Base-by-base conservation (phyloP, 2,797 vertebrate species). In the Taenioides sp. region DNA sequence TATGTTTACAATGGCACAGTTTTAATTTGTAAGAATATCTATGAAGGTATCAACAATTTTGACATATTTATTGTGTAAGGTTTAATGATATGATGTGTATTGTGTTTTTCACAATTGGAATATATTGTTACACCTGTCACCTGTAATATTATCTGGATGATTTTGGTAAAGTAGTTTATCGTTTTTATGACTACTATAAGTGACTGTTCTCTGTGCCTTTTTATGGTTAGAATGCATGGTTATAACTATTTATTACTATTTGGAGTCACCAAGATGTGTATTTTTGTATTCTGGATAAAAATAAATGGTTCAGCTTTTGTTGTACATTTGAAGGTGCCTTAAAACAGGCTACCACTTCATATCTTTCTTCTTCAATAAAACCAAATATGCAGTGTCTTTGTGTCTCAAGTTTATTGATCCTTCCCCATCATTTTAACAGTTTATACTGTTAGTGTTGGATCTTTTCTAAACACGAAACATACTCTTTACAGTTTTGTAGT, bases 151-250 rank as follows among this genome's bases (percentile, higher is more conserved):
- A 95, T 96, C 94, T 95, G 95, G 94, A 94, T 96, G 95, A 95
- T 98, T 65, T 97, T 96, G 95, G 95, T 97, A 96, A 97, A 94
- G 94, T 97, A 97, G 95, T 94, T 96, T 94, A 95, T 96, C 88
- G 95, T 96, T 98, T 97, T 94, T 96, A 97, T 97, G 96, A 98
- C 96, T 99, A 97, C 96, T 97, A 64, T 64, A 96, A 96, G 95
- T 98, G 97, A 98, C 95, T 95, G 95, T 98, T 98, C 98, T 96
- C 91, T 85, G 96, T 98, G 97, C 97, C 97, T 98, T 99, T 97
- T 93, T 93, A 96, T 95, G 95, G 95, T 97, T 95, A 95, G 95
- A 93, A 94, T 96, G 97, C 97, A 99, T 98, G 96, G 93, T 94
- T 93, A 65, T 63, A 93, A 92, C 93, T 98, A 98, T 99, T 99